Conservation (phyloP, 2,113 vertebrate genomes). For the Phodopus roborovskii region DNA sequence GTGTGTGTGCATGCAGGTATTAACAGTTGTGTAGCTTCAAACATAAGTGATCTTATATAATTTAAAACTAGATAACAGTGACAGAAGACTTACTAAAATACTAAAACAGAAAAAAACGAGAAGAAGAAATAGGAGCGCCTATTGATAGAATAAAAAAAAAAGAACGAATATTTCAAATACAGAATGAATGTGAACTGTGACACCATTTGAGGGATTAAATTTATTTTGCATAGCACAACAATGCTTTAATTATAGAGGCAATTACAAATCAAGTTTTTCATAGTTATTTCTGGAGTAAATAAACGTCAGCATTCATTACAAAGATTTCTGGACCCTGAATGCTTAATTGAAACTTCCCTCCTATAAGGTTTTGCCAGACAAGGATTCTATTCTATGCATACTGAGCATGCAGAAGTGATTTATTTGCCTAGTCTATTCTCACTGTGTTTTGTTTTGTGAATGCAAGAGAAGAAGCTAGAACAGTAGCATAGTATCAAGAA, state of each 20-base stretch:
- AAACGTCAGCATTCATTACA: constrained; percentile 51
- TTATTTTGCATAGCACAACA: not conserved
- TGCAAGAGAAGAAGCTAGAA: not conserved
- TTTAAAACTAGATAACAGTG: not conserved
- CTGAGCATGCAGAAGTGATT: constrained; percentile 13
- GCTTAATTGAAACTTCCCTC: constrained; percentile 60
- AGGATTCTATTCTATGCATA: constrained; percentile 53
- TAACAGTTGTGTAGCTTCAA: not conserved
- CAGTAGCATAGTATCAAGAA: not conserved
- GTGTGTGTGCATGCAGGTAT: not conserved
- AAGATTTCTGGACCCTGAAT: constrained; percentile 30
- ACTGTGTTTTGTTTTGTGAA: not conserved
- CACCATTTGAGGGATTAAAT: not conserved
- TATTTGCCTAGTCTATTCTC: constrained; percentile 38
- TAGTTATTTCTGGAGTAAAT: constrained; percentile 20
- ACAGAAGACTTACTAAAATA: not conserved
- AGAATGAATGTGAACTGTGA: not conserved
- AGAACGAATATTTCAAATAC: not conserved
- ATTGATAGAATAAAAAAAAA: not conserved
- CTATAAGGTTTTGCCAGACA: constrained; percentile 46
- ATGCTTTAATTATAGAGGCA: constrained; percentile 20
- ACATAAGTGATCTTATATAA: not conserved
- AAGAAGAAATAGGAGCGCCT: not conserved
- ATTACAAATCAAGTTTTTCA: constrained; percentile 47
- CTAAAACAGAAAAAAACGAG: not conserved